phyloP scores from a whole-genome alignment of 2,888 invertebrate genomes.

The Psylliodes chrysocephalus region DNA sequence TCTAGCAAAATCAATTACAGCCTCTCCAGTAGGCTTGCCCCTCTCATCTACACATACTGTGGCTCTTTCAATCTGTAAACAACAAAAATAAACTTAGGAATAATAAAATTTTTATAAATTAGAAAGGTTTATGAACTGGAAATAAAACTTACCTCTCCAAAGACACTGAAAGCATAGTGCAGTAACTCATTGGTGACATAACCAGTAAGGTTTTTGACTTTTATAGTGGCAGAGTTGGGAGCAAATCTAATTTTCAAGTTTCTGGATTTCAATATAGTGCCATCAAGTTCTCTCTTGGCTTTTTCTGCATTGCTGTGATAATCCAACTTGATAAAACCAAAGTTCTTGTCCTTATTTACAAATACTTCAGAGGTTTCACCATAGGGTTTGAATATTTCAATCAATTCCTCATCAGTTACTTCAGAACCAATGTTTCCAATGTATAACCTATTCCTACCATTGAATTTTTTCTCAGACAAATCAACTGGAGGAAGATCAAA shows the following conservation, averaged over 20 bases:
- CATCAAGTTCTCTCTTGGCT: slow-evolving; percentile 94
- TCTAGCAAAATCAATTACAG: slow-evolving; percentile 94
- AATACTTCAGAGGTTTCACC: slow-evolving; percentile 95
- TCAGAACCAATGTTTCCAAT: slow-evolving; percentile 89
- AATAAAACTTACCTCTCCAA: slow-evolving; percentile 73
- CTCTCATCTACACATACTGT: slow-evolving; percentile 95
- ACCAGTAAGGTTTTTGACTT: slow-evolving; percentile 91
- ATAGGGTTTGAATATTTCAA: slow-evolving; percentile 83
- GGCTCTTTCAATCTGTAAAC: slow-evolving; percentile 81
- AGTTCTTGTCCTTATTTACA: slow-evolving; percentile 94
- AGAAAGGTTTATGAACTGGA: neutral
- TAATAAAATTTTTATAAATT: neutral
- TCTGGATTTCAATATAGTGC: slow-evolving; percentile 83
- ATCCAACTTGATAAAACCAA: slow-evolving; percentile 95
- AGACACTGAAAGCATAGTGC: slow-evolving; percentile 86
- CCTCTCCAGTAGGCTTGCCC: slow-evolving; percentile 96
- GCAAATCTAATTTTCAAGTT: slow-evolving; percentile 93
- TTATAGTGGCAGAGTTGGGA: slow-evolving; percentile 91
- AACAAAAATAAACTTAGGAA: slow-evolving; percentile 9
- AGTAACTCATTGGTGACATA: slow-evolving; percentile 95
- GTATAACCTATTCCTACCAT: slow-evolving; percentile 92
- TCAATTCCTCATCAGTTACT: slow-evolving; percentile 88
- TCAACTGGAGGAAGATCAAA: slow-evolving; percentile 80
- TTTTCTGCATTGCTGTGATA: slow-evolving; percentile 92
- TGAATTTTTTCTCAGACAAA: slow-evolving; percentile 84